phyloP scores from a whole-genome alignment of 1,140 invertebrate genomes.

The Gonioctena quinquepunctata region DNA sequence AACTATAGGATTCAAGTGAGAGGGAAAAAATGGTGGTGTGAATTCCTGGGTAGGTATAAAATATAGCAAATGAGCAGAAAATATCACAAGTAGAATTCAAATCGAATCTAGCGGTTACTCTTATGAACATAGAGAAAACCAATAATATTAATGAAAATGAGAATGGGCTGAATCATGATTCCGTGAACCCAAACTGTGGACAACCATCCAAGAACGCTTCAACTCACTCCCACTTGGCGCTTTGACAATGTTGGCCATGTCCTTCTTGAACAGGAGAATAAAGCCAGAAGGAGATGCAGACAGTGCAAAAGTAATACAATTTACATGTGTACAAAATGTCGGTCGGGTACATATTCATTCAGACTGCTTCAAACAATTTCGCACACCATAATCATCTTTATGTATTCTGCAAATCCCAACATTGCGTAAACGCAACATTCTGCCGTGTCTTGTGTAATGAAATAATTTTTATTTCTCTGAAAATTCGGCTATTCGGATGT shows the following conservation, averaged over 20 bases:
- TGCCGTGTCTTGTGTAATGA: too few relatives aligned
- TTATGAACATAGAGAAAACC: neutral
- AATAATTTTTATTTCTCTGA: too few relatives aligned
- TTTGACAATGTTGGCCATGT: neutral
- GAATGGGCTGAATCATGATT: neutral
- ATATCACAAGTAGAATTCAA: neutral
- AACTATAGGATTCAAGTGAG: conserved; percentile 2
- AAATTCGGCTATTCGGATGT: too few relatives aligned
- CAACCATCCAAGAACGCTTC: neutral
- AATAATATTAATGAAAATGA: neutral
- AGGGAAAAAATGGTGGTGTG: neutral
- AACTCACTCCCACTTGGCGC: neutral
- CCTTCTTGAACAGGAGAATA: neutral
- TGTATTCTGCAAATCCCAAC: too few relatives aligned
- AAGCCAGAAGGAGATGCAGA: neutral
- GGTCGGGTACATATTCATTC: neutral
- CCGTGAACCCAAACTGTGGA: neutral
- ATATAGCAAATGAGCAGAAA: neutral
- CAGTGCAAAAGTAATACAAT: neutral
- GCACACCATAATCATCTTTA: too few relatives aligned
- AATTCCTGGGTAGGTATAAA: neutral
- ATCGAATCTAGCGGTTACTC: neutral
- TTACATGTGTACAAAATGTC: neutral
- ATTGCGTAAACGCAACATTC: too few relatives aligned
- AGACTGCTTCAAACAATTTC: neutral